These are phyloP conservation scores for Heteronetta atricapilla DNA, from an alignment of 2,113 vertebrate species.

Conservation along the genomic window DNA sequence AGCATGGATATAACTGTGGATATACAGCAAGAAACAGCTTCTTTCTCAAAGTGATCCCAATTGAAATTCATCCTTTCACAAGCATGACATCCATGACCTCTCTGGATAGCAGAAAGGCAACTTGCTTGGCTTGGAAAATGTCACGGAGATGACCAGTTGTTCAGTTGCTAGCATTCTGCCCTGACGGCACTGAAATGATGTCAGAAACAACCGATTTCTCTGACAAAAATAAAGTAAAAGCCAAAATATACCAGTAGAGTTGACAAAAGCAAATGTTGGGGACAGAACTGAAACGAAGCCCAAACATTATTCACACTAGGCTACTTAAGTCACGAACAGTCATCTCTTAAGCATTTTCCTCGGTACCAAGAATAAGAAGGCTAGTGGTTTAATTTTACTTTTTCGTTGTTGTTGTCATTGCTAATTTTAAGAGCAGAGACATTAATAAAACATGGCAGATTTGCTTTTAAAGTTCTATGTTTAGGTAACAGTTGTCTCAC, in stretches of 20 bases:
- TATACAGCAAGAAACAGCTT: background rate
- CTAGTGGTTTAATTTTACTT: background rate
- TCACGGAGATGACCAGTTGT: background rate
- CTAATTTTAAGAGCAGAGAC: background rate
- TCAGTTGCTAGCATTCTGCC: background rate
- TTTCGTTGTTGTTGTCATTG: background rate
- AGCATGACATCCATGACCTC: background rate
- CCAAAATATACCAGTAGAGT: background rate
- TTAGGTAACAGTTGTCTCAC: slow-evolving; percentile 2
- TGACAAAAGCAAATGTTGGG: background rate
- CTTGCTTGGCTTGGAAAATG: background rate
- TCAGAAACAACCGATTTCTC: slow-evolving; percentile 27
- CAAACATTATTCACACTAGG: background rate
- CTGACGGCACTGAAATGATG: slow-evolving; percentile 5
- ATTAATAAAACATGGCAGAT: background rate
- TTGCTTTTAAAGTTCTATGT: background rate
- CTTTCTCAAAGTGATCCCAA: background rate
- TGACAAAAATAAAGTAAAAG: slow-evolving; percentile 2
- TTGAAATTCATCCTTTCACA: background rate
- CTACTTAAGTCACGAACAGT: background rate
- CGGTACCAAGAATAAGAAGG: background rate
- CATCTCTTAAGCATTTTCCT: background rate
- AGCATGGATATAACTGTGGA: background rate
- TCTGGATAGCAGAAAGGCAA: background rate
- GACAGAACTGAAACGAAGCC: background rate